phyloP scores from a whole-genome alignment of 2,888 invertebrate genomes.

The Ommatoiulus sabulosus region DNA sequence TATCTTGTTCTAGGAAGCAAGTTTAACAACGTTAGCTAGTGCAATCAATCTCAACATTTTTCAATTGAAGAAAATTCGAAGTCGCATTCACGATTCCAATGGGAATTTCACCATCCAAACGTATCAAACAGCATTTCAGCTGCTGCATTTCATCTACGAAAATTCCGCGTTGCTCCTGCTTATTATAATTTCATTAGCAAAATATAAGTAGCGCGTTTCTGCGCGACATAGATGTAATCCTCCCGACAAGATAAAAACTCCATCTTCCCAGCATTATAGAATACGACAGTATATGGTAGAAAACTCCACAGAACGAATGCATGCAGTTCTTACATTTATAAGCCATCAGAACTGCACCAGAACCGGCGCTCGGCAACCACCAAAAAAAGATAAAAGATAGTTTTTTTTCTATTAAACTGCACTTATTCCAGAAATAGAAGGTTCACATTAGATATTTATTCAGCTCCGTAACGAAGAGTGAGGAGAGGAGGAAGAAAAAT shows the following conservation, averaged over 20 bases:
- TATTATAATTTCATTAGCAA: constrained; percentile 17
- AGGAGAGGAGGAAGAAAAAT: neutral
- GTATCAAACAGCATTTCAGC: neutral
- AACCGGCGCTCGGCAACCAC: neutral
- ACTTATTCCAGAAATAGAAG: neutral
- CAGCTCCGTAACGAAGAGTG: neutral
- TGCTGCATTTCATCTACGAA: neutral
- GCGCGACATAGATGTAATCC: neutral
- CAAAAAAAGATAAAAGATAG: neutral
- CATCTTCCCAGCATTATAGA: neutral
- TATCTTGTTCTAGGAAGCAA: too few relatives aligned
- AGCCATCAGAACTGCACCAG: neutral
- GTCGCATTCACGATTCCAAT: neutral
- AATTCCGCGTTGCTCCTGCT: neutral
- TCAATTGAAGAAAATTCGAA: too few relatives aligned
- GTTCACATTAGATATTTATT: neutral
- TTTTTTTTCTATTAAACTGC: neutral
- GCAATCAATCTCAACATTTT: too few relatives aligned
- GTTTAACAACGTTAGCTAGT: too few relatives aligned
- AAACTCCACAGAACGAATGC: neutral
- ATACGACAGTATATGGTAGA: neutral
- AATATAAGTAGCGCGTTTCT: neutral
- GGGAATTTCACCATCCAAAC: neutral
- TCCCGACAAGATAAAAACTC: neutral
- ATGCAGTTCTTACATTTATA: neutral